A percentile compares a stretch with the other conserved stretches of the same genome.
Conservation (phyloP, 1,140 invertebrate genomes). For the Caenorhabditis briggsae region DNA sequence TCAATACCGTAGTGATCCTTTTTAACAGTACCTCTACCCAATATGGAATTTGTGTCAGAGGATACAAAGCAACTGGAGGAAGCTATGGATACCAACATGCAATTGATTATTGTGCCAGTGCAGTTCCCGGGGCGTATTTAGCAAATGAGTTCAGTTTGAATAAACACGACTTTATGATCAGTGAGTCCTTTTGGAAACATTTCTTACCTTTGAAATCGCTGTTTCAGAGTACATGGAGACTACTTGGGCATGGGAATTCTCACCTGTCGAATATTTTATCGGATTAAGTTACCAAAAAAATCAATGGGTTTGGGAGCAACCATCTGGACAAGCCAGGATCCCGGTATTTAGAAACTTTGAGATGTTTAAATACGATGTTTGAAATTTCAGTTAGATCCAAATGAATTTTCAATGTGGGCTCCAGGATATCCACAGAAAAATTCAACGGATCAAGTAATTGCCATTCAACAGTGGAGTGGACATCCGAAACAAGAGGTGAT, state of each 20-base stretch:
- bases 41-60: background rate
- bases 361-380: too few species aligned
- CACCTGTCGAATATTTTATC: background rate
- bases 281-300: background rate
- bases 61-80: background rate
- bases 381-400: constrained; percentile 22
- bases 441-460: constrained; percentile 29
- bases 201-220: background rate
- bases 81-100: constrained; percentile 14
- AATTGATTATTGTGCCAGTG: background rate
- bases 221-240: background rate
- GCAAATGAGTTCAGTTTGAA: background rate
- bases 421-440: constrained; percentile 23
- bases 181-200: background rate
- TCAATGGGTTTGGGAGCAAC: constrained; percentile 34
- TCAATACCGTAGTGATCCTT: background rate
- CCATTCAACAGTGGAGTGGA: background rate
- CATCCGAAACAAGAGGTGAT: background rate
- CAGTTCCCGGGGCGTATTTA: background rate
- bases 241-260: background rate
- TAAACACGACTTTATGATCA: background rate
- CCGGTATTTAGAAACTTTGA: too few species aligned
- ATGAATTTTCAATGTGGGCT: constrained; percentile 1
- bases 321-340: background rate
- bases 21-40: background rate